Evolutionary conservation across 2,888 invertebrate genomes (phyloP), one percentile per base, ranked within the genome.

Genomic region (Periphyllus acericola): DNA sequence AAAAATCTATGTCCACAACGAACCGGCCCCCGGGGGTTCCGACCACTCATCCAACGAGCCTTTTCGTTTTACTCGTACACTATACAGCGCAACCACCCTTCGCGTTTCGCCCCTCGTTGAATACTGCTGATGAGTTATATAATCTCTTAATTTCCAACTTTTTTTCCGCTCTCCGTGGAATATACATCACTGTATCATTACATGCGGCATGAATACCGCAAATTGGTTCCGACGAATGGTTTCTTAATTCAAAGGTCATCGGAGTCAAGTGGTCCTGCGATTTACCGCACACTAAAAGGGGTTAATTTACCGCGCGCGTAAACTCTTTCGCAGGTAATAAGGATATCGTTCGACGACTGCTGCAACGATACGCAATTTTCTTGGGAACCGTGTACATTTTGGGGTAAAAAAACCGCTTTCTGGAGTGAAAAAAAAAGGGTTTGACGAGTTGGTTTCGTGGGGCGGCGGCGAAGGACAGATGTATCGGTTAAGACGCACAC

Each of bases 201-300:
- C 60, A 21, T 60, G 6, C 60, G 6, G 3, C 5, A 81, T 74
- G 72, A 74, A 74, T 52, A 46, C 68, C 46, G 78, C 66, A 46
- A 66, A 78, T 85, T 32, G 78, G 21, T 68, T 2, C 14, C n/a
- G n/a, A 11, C 55, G 79, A 86, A 86, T 55, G 72, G 60, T 79
- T 36, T 29, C 36, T 40, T 60, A 72, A 86, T 86, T 86, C 55
- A 72, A 72, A 86, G 86, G 86, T 86, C 55, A 21, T 55, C 72
- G 72, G 55, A 86, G 86, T 86, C 86, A 86, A 86, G 86, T 86
- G 79, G 79, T 40, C 76, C 75, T 40, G 34, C 78, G 40, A 78
- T 85, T 78, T 34, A 68, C 21, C 14, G 34, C 40, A 1, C 40
- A 1, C 32, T 46, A 32, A 72, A 86, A 86, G 79, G 86, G 86